These are phyloP conservation scores for Drosophila meridiana DNA, from an alignment of 2,888 invertebrate genomes.

Conservation along the genomic window DNA sequence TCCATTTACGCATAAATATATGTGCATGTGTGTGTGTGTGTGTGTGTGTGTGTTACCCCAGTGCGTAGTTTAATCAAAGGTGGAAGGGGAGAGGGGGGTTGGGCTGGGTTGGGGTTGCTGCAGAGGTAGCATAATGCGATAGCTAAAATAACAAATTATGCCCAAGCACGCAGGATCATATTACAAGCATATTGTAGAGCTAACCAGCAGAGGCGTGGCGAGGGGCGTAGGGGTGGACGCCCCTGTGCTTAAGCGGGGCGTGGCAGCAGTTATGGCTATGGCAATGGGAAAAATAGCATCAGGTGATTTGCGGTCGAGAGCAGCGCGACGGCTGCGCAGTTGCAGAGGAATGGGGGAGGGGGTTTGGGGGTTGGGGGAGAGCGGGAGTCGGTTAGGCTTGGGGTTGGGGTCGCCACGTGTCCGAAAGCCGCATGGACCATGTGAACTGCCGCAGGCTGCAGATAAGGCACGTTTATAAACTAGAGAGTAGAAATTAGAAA, in stretches of 20 bases:
- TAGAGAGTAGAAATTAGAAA: constrained; percentile 1
- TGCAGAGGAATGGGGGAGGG: background rate
- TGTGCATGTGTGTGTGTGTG: background rate
- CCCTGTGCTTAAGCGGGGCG: constrained; percentile 39
- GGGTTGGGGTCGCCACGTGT: constrained; percentile 27
- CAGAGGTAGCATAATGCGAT: constrained; percentile 55
- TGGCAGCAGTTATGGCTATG: constrained; percentile 22
- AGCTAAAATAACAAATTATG: constrained; percentile 76
- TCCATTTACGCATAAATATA: constrained; percentile 16
- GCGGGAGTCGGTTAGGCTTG: constrained; percentile 21
- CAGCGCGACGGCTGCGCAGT: constrained; percentile 39
- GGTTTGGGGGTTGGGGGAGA: background rate
- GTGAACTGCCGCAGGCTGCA: constrained; percentile 56
- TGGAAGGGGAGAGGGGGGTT: background rate
- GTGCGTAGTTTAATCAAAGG: constrained; percentile 28
- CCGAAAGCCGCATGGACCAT: constrained; percentile 26
- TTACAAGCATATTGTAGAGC: constrained; percentile 48
- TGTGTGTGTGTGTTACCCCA: background rate
- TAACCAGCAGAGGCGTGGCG: background rate
- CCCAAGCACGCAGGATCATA: constrained; percentile 73
- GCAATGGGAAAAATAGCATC: constrained; percentile 70
- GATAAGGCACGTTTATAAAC: constrained; percentile 66
- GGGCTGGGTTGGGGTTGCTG: background rate
- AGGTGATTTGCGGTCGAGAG: constrained; percentile 61
- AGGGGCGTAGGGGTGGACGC: constrained; percentile 18